Percentiles rank a stretch among this genome's conserved stretches.
Conservation (phyloP, 2,888 invertebrate species). For the Hemicrepidius hirtus region DNA sequence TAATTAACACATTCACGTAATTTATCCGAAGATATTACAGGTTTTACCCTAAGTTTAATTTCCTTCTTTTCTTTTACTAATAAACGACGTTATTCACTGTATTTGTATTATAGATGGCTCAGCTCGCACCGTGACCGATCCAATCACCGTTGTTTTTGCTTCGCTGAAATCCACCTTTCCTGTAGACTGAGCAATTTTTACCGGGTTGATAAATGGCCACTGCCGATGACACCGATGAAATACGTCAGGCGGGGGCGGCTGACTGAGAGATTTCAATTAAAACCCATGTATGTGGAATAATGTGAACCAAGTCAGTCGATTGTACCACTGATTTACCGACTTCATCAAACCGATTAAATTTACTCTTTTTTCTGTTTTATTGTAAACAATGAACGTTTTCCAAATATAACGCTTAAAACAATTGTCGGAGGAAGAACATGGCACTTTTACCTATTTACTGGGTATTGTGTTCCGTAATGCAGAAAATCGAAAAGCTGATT, state of each 20-base stretch:
- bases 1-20: slow-evolving; percentile 41
- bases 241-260: slow-evolving; percentile 67
- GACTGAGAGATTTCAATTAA: slow-evolving; percentile 72
- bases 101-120: slow-evolving; percentile 31
- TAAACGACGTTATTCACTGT: slow-evolving; percentile 15
- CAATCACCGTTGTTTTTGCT: slow-evolving; percentile 69
- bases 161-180: slow-evolving; percentile 71
- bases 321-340: slow-evolving; percentile 58
- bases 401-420: background rate
- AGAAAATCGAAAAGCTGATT: slow-evolving; percentile 56
- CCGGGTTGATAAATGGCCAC: slow-evolving; percentile 71
- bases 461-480: slow-evolving; percentile 42
- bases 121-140: slow-evolving; percentile 53
- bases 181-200: slow-evolving; percentile 72
- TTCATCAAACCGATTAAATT: slow-evolving; percentile 44
- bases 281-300: slow-evolving; percentile 74
- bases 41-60: background rate
- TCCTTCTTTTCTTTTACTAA: slow-evolving; percentile 19
- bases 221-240: slow-evolving; percentile 73
- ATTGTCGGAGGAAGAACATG: slow-evolving; percentile 6
- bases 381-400: background rate
- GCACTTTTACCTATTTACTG: slow-evolving; percentile 25
- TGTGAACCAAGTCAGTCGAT: slow-evolving; percentile 62
- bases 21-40: slow-evolving; percentile 21
- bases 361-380: background rate